Percentiles rank a stretch among this genome's conserved stretches.
Conservation (phyloP, 2,113 vertebrate genomes). For the Semicossyphus pulcher region DNA sequence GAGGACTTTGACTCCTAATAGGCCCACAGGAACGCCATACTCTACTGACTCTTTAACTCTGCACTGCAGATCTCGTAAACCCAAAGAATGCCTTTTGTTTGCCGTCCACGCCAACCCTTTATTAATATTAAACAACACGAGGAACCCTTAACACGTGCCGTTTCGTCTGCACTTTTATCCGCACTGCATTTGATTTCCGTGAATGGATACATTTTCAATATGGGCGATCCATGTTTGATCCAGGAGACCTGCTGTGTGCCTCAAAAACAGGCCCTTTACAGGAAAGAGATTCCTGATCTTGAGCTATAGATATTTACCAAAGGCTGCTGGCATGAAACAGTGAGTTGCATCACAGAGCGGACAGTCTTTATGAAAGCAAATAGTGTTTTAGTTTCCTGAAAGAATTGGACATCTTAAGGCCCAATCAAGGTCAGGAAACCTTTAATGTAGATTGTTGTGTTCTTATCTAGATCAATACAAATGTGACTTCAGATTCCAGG, state of each 20-base stretch:
- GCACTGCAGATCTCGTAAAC: constrained; percentile 14
- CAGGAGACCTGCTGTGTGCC: constrained; percentile 3
- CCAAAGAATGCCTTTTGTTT: constrained; percentile 33
- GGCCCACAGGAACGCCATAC: neutral
- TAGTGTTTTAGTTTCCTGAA: no score
- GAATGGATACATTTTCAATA: constrained; percentile 21
- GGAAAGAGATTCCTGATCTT: constrained; percentile 8
- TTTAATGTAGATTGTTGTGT: no score
- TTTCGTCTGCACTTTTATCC: constrained; percentile 18
- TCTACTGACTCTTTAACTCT: neutral
- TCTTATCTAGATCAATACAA: no score
- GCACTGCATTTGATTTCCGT: neutral
- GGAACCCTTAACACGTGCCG: neutral
- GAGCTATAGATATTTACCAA: neutral
- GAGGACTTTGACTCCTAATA: neutral
- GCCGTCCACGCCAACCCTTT: constrained; percentile 3
- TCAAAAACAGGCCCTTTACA: neutral
- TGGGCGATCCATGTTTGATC: constrained; percentile 30
- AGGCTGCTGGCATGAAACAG: neutral
- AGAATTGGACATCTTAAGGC: no score
- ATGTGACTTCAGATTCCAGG: no score
- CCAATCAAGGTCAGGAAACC: no score
- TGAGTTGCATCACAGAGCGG: neutral
- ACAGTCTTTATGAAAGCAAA: no score
- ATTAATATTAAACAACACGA: constrained; percentile 31